Conservation (phyloP, 2,797 vertebrate genomes). For the Lindbergichthys nudifrons region DNA sequence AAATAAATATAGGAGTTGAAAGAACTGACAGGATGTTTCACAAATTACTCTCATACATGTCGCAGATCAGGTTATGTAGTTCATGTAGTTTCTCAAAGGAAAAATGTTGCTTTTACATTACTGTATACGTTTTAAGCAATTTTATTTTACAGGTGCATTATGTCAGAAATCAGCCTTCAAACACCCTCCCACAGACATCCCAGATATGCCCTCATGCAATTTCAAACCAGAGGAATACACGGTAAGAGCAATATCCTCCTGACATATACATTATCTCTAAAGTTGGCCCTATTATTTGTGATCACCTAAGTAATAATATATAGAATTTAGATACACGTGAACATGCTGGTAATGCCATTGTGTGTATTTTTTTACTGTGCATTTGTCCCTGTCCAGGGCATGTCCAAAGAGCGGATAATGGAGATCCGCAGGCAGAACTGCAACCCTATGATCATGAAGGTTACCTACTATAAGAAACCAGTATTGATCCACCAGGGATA, state of each 20-base stretch:
- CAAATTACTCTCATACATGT: not conserved
- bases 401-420: constrained; percentile 84
- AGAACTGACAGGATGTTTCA: not conserved
- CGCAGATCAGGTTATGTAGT: not conserved
- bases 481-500: constrained; percentile 91
- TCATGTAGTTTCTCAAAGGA: not conserved
- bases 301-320: not conserved
- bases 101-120: not conserved
- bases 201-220: constrained; percentile 89
- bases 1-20: not conserved
- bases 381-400: constrained; percentile 69
- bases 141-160: constrained; percentile 74
- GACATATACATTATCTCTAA: not conserved
- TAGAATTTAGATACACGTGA: not conserved
- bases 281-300: not conserved
- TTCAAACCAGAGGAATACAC: constrained; percentile 88
- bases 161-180: constrained; percentile 76
- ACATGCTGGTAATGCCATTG: not conserved
- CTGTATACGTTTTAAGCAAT: not conserved
- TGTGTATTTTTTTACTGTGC: not conserved
- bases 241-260: constrained; percentile 77
- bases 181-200: constrained; percentile 56
- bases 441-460: constrained; percentile 80
- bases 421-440: constrained; percentile 85
- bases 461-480: constrained; percentile 89